Evolutionary conservation across 2,888 invertebrate genomes (phyloP), one percentile per base, ranked within the genome.

Genomic region (Nezara viridula): DNA sequence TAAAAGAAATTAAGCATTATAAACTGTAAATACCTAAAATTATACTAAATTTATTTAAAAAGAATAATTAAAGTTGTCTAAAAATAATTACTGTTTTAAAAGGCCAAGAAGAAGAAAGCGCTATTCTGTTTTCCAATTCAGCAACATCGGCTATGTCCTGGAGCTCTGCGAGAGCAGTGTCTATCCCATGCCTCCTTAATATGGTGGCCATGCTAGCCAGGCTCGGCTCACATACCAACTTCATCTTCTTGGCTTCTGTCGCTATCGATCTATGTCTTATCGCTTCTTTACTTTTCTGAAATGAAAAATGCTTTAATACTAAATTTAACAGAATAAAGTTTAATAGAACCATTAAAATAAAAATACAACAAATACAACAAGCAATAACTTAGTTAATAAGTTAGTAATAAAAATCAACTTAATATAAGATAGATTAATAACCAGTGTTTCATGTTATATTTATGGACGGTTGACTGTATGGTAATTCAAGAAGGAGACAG

Each of bases 71-170:
- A 55, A 24, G 10, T 55, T 55, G 7, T 0, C 12, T 21, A 55
- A n/a, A 55, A 60, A 37, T 52, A 50, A n/a, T 92, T 92, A 94
- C 94, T 92, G 92, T 93, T 90, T 93, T 92, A 91, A 92, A 94
- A 86, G 92, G 92, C 81, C 91, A 91, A 47, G 95, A 95, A 91
- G 93, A 93, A 0, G 95, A 95, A 85, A 96, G 91, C 86, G 95
- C 93, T 90, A 94, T 93, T 90, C 95, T 92, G 0, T 93, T 92
- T 89, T 95, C 94, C 86, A 92, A 49, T 14, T 89, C 55, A 47
- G 95, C 94, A 86, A 94, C 92, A 91, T 93, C 92, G 7, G 94
- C 94, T 91, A 94, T 94, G 85, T 93, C 92, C 90, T 94, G 94
- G 91, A 94, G 95, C n/a, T 89, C 89, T 5, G 77, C 60, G 14